phyloP scores from a whole-genome alignment of 1,140 invertebrate species.

The Pseudomyrmex concolor region DNA sequence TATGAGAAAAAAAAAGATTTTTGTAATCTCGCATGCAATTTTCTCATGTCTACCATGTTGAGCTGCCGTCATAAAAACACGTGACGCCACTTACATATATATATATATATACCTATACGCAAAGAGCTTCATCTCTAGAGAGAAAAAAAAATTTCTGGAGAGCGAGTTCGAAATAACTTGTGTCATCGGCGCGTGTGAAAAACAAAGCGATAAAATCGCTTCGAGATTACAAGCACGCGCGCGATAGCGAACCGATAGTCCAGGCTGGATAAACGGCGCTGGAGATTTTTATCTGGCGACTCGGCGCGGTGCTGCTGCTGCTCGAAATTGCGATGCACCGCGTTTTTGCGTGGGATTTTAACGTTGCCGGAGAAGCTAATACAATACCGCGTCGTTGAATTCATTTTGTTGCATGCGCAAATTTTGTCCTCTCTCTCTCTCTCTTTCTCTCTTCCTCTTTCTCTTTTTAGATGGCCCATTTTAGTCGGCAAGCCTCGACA shows the following conservation, averaged over 20 bases:
- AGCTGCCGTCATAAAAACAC: background rate
- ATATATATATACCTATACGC: no score
- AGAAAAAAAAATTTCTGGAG: background rate
- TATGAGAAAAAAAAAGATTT: background rate
- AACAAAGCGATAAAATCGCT: background rate
- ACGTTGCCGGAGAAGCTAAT: slow-evolving; percentile 40
- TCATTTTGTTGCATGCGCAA: slow-evolving; percentile 30
- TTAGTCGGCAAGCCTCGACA: slow-evolving; percentile 27
- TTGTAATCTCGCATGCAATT: background rate
- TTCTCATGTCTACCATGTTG: background rate
- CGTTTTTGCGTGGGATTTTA: slow-evolving; percentile 37
- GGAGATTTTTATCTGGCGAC: slow-evolving; percentile 11
- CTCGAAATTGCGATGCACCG: background rate
- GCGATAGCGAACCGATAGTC: background rate
- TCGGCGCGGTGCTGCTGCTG: background rate
- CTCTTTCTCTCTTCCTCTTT: background rate
- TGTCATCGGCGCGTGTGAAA: background rate
- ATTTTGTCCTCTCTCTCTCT: background rate
- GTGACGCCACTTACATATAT: no score
- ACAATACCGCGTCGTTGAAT: slow-evolving; percentile 27
- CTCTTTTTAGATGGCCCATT: slow-evolving; percentile 39
- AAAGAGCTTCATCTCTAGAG: no score
- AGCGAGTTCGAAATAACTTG: no score
- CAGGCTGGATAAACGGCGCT: background rate
- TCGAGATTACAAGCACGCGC: background rate